Base-by-base conservation (phyloP, 2,113 vertebrate species). In the Piliocolobus tephrosceles region DNA sequence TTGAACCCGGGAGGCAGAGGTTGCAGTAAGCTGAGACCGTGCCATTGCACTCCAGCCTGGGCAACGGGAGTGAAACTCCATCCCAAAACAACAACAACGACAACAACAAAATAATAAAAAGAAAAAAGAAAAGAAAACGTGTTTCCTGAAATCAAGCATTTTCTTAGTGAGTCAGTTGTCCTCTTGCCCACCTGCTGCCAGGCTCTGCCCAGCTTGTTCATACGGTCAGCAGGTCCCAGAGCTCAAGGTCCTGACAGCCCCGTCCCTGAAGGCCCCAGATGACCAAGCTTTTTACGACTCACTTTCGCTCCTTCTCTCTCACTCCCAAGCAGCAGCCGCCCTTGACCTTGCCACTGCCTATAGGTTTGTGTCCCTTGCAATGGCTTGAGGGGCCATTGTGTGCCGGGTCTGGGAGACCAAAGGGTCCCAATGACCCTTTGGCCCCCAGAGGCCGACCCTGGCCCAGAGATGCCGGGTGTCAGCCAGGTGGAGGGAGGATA, bases 171-270 rank as follows among this genome's bases (percentile, higher is more conserved):
- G 32, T 22, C 5, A 23, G 7, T 1, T 3, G 0, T 1, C 32
- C 17, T 27, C 40, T 88, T 0, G 8, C 2, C 43, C 1, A 1
- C 23, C 3, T 22, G 0, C 35, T 0, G 0, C n/a, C 1, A 0
- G 0, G 11, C 22, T 22, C 14, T 8, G 55, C 35, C 16, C 47
- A 8, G 22, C 0, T 1, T 8, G 0, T 11, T 68, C 38, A 22
- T 23, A 1, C 2, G 0, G 8, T 11, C 3, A 0, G 73, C 52
- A 3, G 75, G 43, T 52, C 64, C 0, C 16, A 23, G 64, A 14
- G 52, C 25, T 5, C 52, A 3, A 10, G 16, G 16, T 0, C 35
- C 23, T 0, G 2, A 3, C 0, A 32, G 8, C 17, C 25, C 38
- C 2, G 0, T 47, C 72, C 0, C 40, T 0, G 3, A 5, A 35